Evolutionary conservation across 2,888 invertebrate genomes (phyloP), one percentile per base, ranked within the genome.

Genomic region (Rhabditoides inermis): DNA sequence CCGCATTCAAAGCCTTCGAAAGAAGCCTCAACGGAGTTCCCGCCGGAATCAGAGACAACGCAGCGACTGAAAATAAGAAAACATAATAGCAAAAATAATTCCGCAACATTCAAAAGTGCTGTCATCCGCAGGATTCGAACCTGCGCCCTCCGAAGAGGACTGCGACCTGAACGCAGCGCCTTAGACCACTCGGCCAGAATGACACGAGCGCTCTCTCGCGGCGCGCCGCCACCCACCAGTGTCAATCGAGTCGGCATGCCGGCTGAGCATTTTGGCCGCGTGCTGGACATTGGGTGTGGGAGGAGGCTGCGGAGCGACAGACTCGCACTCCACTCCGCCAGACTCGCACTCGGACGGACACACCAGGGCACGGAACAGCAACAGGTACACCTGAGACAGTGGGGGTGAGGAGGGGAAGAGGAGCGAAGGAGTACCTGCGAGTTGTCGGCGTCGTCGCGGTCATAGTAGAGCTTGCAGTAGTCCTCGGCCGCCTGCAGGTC

Each of bases 161-260:
- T n/a, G n/a, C n/a, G n/a, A n/a, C n/a, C n/a, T n/a, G n/a, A n/a
- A n/a, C n/a, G n/a, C n/a, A n/a, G n/a, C n/a, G n/a, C n/a, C n/a
- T n/a, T n/a, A n/a, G n/a, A n/a, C n/a, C n/a, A n/a, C n/a, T n/a
- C n/a, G n/a, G n/a, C n/a, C 32, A 7, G 32, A 7, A 32, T 15
- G 10, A 32, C 32, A 15, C 10, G 32, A 20, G 7, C 6, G 15
- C 7, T 7, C 20, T 20, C 20, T n/a, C n/a, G 15, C 20, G n/a
- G 7, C 40, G 18, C 18, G 54, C 5, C 25, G 27, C 3, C 18
- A 50, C 3, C n/a, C 25, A 73, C 86, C 78, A 0, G 90, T 88
- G 68, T 90, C 85, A 69, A 94, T 87, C 77, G 86, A 85, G 10
- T 84, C 83, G 0, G 90, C 88, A 77, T 90, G 85, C 63, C 86